A percentile compares a stretch with the other conserved stretches of the same genome.
Conservation (phyloP, 1,140 invertebrate genomes). For the Cryptotermes secundus region DNA sequence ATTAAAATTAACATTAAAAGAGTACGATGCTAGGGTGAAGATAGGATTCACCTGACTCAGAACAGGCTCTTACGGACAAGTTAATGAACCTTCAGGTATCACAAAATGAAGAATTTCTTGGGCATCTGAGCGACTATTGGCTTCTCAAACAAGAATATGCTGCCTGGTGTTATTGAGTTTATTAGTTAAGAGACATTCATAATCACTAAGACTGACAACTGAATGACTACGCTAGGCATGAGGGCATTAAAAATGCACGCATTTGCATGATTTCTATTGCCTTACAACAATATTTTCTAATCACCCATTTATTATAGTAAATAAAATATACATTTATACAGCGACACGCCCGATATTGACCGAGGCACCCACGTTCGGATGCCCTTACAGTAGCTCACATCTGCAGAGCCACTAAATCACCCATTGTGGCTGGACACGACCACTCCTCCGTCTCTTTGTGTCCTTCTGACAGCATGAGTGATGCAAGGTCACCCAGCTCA, state of each 20-base stretch:
- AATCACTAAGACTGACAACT: neutral
- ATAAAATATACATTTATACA: neutral
- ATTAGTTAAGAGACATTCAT: too few species aligned
- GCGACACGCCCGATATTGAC: slow-evolving; percentile 1
- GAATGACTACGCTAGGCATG: neutral
- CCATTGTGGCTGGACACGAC: neutral
- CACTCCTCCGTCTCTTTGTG: neutral
- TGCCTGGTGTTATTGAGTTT: too few species aligned
- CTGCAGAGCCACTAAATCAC: neutral
- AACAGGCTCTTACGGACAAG: too few species aligned
- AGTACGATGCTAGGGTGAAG: too few species aligned
- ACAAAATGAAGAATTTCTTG: too few species aligned
- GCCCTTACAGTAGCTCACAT: neutral
- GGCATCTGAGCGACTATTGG: too few species aligned
- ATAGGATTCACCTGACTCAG: too few species aligned
- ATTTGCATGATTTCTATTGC: neutral
- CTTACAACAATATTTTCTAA: neutral
- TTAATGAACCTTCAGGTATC: too few species aligned
- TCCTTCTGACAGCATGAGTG: slow-evolving; percentile 2
- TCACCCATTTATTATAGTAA: neutral
- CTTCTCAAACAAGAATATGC: too few species aligned
- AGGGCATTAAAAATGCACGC: neutral
- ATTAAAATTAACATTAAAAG: too few species aligned
- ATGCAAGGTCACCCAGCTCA: neutral
- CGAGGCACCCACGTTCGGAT: neutral